A percentile compares a stretch with the other conserved stretches of the same genome.
Evolutionary conservation across 2,797 vertebrate genomes (phyloP).

Genomic region (Remorina albescens): DNA sequence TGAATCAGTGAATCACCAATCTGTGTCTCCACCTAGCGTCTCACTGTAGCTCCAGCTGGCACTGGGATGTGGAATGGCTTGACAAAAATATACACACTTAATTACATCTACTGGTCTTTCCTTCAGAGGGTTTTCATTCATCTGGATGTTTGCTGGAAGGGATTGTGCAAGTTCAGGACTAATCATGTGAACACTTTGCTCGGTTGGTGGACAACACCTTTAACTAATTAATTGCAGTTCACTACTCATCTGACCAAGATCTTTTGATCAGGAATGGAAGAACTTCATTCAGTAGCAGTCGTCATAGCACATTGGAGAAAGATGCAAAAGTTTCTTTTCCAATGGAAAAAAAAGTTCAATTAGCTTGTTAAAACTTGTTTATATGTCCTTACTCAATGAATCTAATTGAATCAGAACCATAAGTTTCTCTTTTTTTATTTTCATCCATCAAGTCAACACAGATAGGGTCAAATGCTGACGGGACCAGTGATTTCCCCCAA

Average conservation of each 20-base stretch:
- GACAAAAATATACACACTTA: background rate
- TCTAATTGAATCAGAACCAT: conserved; percentile 8
- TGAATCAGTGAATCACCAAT: conserved; percentile 13
- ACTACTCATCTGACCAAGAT: background rate
- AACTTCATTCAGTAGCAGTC: background rate
- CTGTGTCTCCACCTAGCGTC: conserved; percentile 74
- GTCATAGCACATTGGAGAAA: background rate
- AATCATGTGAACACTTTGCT: background rate
- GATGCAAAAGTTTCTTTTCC: no score
- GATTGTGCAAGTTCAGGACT: background rate
- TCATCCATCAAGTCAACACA: conserved; percentile 85
- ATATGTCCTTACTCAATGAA: no score
- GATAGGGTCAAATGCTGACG: conserved; percentile 78
- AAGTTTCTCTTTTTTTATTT: conserved; percentile 73
- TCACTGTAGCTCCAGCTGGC: background rate
- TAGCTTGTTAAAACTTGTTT: background rate
- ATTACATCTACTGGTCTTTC: background rate
- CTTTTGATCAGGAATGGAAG: background rate
- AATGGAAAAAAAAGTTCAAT: background rate
- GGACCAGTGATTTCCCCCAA: conserved; percentile 56
- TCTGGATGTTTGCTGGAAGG: background rate
- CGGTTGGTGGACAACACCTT: background rate
- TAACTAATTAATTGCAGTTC: background rate
- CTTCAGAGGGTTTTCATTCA: background rate
- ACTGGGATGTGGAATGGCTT: background rate